phyloP scores from a whole-genome alignment of 2,113 vertebrate genomes.

The Cathartes aura region DNA sequence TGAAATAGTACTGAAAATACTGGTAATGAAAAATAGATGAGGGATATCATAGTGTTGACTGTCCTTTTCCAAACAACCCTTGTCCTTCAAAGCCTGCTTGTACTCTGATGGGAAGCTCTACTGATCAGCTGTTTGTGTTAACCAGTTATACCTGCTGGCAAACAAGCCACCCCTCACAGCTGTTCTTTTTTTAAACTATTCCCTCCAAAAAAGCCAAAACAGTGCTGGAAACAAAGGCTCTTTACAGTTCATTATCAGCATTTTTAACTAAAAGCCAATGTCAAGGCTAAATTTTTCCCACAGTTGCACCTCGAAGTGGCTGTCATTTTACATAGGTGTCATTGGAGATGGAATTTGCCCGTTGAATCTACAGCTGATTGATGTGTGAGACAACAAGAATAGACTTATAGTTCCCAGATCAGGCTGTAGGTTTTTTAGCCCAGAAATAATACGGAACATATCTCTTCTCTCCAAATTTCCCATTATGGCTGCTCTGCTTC shows the following conservation, averaged over 20 bases:
- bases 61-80: background rate
- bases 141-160: background rate
- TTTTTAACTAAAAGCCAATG: background rate
- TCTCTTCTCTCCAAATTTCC: background rate
- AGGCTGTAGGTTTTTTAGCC: background rate
- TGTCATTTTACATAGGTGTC: background rate
- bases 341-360: background rate
- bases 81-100: background rate
- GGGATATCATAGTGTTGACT: background rate
- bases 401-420: background rate
- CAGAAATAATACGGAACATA: background rate
- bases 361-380: background rate
- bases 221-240: background rate
- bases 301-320: background rate
- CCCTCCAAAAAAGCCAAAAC: accelerated
- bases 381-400: background rate
- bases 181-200: background rate
- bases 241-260: background rate
- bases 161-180: background rate
- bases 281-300: background rate
- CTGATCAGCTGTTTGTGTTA: background rate
- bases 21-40: background rate
- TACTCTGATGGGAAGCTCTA: background rate
- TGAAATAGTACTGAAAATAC: background rate
- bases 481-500: background rate